Evolutionary conservation across 2,888 invertebrate genomes (phyloP), one percentile per base, ranked within the genome.

Genomic region (Brachyptera risi): DNA sequence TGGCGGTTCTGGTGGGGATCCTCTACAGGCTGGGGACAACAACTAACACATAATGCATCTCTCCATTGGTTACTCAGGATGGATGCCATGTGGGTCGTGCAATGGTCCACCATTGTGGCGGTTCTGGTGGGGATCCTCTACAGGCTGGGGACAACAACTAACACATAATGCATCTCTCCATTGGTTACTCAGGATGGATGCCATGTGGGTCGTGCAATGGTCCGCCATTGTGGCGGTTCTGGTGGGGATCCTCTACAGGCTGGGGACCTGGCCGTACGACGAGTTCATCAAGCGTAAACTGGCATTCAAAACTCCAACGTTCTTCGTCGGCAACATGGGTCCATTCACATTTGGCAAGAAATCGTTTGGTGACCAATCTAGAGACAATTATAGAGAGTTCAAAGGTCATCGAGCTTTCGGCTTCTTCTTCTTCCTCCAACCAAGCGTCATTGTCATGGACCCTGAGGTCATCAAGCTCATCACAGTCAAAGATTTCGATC

Each of bases 401-500:
- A 51, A 51, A 24, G 50, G 50, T 17, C 24, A 24, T 19, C 11
- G 50, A n/a, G 2, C 42, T 13, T 42, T 35, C n/a, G 56, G 60
- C 1, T 27, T 21, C 26, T 60, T 40, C 23, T 13, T n/a, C n/a
- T 56, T 54, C 15, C n/a, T 38, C 15, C 40, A 13, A 13, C 60
- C 61, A 13, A 37, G 11, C 7, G 21, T 54, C 2, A 17, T 56
- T 9, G 56, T 60, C 5, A 24, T 21, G 19, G 60, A 60, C 13
- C 44, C 44, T 37, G 60, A 60, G 27, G 7, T 56, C 23, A 42
- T 60, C 19, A 54, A 54, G 24, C 15, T 24, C 23, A 15, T 60
- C 21, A 54, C 56, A 1, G 54, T 60, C 2, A 60, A 60, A 60
- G 60, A 60, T 21, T 54, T 56, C 17, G 60, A 60, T 40, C 42